phyloP scores from a whole-genome alignment of 2,888 invertebrate species.

The Tiliacea citrago region DNA sequence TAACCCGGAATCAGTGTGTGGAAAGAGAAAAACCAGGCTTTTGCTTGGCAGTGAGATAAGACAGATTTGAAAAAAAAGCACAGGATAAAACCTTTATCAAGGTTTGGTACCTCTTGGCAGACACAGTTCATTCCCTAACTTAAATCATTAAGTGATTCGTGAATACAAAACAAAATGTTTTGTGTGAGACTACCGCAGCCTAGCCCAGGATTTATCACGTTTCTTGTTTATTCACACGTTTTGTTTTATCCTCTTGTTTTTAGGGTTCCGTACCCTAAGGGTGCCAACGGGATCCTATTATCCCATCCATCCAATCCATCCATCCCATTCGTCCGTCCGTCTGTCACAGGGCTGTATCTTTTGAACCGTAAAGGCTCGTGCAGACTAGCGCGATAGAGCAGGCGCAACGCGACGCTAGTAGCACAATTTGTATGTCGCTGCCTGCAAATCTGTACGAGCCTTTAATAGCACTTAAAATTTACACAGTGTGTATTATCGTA shows the following conservation, averaged over 20 bases:
- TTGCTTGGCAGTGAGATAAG: neutral
- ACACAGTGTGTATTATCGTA: too few relatives aligned
- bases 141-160: slow-evolving; percentile 46
- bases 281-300: neutral
- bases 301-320: too few relatives aligned
- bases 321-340: too few relatives aligned
- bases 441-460: too few relatives aligned
- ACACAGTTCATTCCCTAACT: slow-evolving; percentile 31
- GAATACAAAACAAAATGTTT: slow-evolving; percentile 53
- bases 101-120: neutral
- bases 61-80: neutral
- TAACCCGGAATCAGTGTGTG: neutral
- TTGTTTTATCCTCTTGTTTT: slow-evolving; percentile 33
- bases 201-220: slow-evolving; percentile 44
- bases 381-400: too few relatives aligned
- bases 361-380: neutral
- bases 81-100: slow-evolving; percentile 3
- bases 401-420: too few relatives aligned
- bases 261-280: neutral
- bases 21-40: neutral
- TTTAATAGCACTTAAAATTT: neutral
- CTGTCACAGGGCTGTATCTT: neutral
- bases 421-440: too few relatives aligned
- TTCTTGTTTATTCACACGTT: slow-evolving; percentile 37
- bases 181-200: slow-evolving; percentile 6